A percentile compares a stretch with the other conserved stretches of the same genome.
phyloP scores from a whole-genome alignment of 2,888 invertebrate species.

The Apamea anceps region DNA sequence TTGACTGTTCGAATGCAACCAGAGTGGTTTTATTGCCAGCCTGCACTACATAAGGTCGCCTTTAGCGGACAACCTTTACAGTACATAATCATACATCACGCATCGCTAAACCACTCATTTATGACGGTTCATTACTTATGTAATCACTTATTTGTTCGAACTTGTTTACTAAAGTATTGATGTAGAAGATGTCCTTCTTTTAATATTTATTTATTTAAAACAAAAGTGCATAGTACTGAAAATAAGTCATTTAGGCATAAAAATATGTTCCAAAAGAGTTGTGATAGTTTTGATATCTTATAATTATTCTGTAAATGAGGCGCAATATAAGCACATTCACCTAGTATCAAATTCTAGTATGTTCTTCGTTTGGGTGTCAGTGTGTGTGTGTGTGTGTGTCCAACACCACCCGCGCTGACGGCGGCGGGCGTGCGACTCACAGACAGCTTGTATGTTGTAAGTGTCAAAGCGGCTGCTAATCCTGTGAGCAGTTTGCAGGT shows the following conservation, averaged over 20 bases:
- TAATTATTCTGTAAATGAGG: background rate
- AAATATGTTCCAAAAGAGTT: too few species aligned
- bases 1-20: too few species aligned
- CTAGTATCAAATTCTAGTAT: background rate
- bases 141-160: background rate
- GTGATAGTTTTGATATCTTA: too few species aligned
- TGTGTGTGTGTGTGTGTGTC: too few species aligned
- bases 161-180: background rate
- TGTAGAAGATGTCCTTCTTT: too few species aligned
- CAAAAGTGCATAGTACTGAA: too few species aligned
- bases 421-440: background rate
- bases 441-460: constrained; percentile 5
- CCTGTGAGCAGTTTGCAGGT: background rate
- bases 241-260: too few species aligned
- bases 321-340: background rate
- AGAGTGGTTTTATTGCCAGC: too few species aligned
- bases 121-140: background rate
- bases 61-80: too few species aligned
- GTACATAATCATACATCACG: too few species aligned
- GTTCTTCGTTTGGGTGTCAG: background rate
- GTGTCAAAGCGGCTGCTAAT: constrained; percentile 6
- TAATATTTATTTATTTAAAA: too few species aligned
- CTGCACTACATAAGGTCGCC: too few species aligned
- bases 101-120: background rate
- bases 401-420: background rate